A percentile compares a stretch with the other conserved stretches of the same genome.
Evolutionary conservation across 1,140 invertebrate genomes (phyloP).

Genomic region (Holcopasites calliopsidis): DNA sequence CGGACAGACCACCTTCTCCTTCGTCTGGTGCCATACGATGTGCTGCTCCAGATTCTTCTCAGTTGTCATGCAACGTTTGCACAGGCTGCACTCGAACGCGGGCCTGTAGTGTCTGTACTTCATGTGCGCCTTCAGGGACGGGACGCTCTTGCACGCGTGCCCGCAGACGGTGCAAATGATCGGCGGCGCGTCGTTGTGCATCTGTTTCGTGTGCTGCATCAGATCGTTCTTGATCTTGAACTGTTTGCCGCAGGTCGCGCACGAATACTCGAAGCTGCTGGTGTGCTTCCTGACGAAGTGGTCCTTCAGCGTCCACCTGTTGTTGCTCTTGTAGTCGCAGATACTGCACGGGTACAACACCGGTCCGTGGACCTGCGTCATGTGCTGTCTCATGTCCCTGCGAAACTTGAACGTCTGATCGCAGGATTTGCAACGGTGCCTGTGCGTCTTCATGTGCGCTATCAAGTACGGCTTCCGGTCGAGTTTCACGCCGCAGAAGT

Average conservation of each 20-base stretch:
- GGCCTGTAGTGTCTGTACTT: conserved; percentile 64
- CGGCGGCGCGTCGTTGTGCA: conserved; percentile 61
- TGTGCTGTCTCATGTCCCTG: conserved; percentile 65
- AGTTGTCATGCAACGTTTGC: conserved; percentile 77
- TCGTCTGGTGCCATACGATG: conserved; percentile 80
- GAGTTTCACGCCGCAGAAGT: conserved; percentile 69
- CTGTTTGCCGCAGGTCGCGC: conserved; percentile 67
- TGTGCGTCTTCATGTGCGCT: conserved; percentile 72
- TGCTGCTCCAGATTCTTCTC: conserved; percentile 81
- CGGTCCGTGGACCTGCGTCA: conserved; percentile 67
- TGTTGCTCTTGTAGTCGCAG: conserved; percentile 77
- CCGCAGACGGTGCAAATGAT: conserved; percentile 78
- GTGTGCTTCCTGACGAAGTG: conserved; percentile 76
- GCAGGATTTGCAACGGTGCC: conserved; percentile 57
- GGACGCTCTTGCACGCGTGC: conserved; percentile 73
- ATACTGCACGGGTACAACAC: conserved; percentile 53
- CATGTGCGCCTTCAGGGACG: conserved; percentile 68
- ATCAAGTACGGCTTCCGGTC: conserved; percentile 72
- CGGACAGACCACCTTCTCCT: conserved; percentile 75
- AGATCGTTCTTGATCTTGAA: conserved; percentile 72
- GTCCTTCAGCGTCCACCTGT: conserved; percentile 78
- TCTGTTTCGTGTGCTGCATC: conserved; percentile 51
- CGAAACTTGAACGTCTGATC: conserved; percentile 49
- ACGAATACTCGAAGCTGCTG: conserved; percentile 60
- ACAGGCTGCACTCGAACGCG: conserved; percentile 62